Evolutionary conservation across 2,888 invertebrate genomes (phyloP).

Genomic region (Hyppa rectilinea): DNA sequence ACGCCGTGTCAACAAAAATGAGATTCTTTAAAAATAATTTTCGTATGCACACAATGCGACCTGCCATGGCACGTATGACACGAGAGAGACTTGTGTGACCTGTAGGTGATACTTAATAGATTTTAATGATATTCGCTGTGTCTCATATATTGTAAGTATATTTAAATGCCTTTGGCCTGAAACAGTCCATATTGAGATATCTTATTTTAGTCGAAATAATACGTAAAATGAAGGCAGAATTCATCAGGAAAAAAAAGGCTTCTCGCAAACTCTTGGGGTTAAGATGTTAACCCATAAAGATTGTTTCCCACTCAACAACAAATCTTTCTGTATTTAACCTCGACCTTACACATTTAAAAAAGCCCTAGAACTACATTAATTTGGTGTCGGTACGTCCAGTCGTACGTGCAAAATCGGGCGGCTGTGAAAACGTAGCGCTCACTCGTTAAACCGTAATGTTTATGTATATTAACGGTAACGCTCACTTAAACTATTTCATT

Average conservation of each 20-base stretch:
- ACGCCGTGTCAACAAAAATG: too few species aligned
- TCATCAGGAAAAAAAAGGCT: too few species aligned
- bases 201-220: background rate
- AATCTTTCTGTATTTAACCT: background rate
- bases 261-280: too few species aligned
- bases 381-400: constrained; percentile 3
- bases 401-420: background rate
- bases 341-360: background rate
- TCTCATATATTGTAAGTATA: too few species aligned
- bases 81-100: too few species aligned
- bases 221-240: too few species aligned
- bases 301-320: background rate
- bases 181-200: background rate
- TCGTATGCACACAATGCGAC: too few species aligned
- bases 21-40: too few species aligned
- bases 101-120: too few species aligned
- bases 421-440: background rate
- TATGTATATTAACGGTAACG: background rate
- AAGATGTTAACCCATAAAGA: background rate
- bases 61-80: too few species aligned
- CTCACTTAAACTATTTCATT: background rate
- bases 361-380: background rate
- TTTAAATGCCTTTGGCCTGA: too few species aligned
- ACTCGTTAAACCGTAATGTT: background rate
- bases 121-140: too few species aligned